Percentiles rank a stretch among this genome's conserved stretches.
Conservation (phyloP, 2,797 vertebrate genomes). For the Loris lydekkerianus region DNA sequence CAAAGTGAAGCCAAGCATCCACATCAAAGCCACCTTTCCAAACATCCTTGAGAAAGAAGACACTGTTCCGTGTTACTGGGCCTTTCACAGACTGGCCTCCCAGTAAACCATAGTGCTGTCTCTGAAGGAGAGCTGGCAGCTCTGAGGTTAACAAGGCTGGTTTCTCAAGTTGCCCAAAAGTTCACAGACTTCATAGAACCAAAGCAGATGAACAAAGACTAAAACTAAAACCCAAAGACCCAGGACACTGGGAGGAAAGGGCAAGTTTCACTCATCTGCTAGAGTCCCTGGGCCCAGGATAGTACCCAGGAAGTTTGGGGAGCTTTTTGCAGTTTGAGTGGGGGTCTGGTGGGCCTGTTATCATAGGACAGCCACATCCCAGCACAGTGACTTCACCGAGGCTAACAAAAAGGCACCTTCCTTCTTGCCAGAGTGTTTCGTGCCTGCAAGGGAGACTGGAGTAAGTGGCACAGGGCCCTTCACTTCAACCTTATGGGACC, state of each 20-base stretch:
- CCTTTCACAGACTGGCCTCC: not conserved
- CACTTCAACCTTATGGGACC: too few species aligned
- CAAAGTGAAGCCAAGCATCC: not conserved
- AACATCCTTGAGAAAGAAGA: not conserved
- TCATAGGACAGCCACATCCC: not conserved
- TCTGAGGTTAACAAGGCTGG: accelerated
- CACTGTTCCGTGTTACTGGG: accelerated
- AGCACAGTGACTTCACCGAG: not conserved
- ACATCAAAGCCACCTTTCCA: not conserved
- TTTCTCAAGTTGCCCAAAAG: not conserved
- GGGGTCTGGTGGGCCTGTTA: not conserved
- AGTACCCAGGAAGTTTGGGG: not conserved
- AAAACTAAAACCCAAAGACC: not conserved
- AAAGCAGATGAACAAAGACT: not conserved
- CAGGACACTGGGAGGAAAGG: not conserved
- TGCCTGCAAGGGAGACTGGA: not conserved
- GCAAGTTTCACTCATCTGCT: accelerated
- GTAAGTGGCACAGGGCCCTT: not conserved
- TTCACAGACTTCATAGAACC: not conserved
- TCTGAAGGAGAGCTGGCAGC: not conserved
- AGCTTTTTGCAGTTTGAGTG: not conserved
- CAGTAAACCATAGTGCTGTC: accelerated
- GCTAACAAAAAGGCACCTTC: not conserved
- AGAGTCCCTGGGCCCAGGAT: not conserved
- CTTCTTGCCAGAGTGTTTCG: not conserved